Conservation (phyloP, 1,140 invertebrate species). For the Ridgeia piscesae region DNA sequence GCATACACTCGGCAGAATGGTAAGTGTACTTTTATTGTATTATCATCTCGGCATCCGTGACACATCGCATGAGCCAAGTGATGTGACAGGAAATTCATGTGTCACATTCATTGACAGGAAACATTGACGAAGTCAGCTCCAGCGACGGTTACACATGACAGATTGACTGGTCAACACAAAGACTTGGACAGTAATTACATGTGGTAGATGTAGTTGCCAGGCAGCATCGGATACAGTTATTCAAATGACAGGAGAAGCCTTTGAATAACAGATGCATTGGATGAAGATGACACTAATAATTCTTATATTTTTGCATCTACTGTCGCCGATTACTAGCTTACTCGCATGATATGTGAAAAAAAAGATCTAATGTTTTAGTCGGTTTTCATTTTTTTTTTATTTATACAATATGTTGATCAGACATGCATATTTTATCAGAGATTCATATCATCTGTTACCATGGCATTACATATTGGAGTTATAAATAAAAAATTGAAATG, state of each 20-base stretch:
- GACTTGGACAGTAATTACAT: background rate
- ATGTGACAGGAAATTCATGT: background rate
- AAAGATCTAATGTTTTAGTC: no score
- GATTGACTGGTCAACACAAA: background rate
- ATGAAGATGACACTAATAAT: no score
- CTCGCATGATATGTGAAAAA: no score
- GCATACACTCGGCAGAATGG: background rate
- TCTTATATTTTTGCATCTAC: no score
- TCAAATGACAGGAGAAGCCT: background rate
- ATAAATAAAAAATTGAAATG: no score
- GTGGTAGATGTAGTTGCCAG: background rate
- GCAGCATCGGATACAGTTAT: background rate
- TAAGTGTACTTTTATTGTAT: slow-evolving; percentile 9
- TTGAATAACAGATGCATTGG: background rate
- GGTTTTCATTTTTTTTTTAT: no score
- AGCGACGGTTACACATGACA: background rate
- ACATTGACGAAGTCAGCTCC: background rate
- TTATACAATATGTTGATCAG: no score
- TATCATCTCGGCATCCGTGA: background rate
- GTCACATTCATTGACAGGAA: background rate
- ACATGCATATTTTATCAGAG: no score
- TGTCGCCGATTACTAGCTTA: no score
- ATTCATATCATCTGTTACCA: no score
- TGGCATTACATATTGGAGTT: no score
- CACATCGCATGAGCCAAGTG: slow-evolving; percentile 3